Percentiles rank a stretch among this genome's conserved stretches.
phyloP scores from a whole-genome alignment of 2,888 invertebrate genomes.

The Zeuzera pyrina region DNA sequence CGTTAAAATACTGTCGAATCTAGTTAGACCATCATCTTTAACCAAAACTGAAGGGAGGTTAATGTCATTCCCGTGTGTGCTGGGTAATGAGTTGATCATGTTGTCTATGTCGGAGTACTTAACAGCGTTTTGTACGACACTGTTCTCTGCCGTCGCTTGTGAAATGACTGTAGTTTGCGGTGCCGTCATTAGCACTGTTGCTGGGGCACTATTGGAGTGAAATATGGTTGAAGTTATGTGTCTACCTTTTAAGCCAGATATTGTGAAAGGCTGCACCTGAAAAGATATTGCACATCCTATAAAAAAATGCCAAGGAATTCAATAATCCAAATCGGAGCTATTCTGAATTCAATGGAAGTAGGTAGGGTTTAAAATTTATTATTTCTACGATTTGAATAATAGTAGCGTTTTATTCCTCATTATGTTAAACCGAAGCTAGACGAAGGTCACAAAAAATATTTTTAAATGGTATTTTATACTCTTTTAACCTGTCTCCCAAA shows the following conservation, averaged over 20 bases:
- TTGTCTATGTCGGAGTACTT: conserved; percentile 53
- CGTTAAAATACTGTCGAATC: conserved; percentile 45
- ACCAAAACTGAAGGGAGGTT: conserved; percentile 45
- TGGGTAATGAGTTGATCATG: conserved; percentile 43
- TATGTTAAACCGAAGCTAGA: too few species aligned
- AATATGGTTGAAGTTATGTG: conserved; percentile 58
- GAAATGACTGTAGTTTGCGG: conserved; percentile 60
- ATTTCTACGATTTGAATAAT: too few species aligned
- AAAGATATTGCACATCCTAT: too few species aligned
- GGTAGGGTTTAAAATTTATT: too few species aligned
- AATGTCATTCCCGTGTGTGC: conserved; percentile 28
- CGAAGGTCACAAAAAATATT: too few species aligned
- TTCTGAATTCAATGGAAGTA: too few species aligned
- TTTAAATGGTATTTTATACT: too few species aligned
- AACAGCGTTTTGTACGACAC: conserved; percentile 26
- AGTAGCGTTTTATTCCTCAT: too few species aligned
- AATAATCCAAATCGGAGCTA: too few species aligned
- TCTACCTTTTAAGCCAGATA: conserved; percentile 46
- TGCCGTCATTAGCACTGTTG: conserved; percentile 55
- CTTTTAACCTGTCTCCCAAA: too few species aligned
- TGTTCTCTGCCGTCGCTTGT: conserved; percentile 39
- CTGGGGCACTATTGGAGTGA: conserved; percentile 47
- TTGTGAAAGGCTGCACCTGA: conserved; percentile 57
- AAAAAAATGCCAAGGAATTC: too few species aligned
- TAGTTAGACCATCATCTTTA: conserved; percentile 45